Evolutionary conservation across 2,888 invertebrate genomes (phyloP), one percentile per base, ranked within the genome.

Genomic region (Ctena decussata): DNA sequence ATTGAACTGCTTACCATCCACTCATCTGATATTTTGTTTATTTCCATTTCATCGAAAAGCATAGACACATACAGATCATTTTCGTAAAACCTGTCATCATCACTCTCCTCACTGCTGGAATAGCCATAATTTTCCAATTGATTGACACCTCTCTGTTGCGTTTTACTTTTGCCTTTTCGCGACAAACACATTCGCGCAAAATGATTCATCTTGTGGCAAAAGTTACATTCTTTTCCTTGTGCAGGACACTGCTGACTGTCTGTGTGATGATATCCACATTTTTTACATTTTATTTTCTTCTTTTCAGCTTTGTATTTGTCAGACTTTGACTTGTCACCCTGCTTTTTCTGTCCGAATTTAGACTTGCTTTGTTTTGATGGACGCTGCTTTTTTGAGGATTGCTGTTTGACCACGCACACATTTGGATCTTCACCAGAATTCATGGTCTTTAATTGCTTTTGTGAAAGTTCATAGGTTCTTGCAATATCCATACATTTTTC

Each of bases 381-480:
- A n/a, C n/a, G n/a, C n/a, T n/a, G n/a, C n/a, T n/a, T n/a, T n/a
- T n/a, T n/a, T n/a, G n/a, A n/a, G n/a, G n/a, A n/a, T n/a, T n/a
- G n/a, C n/a, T n/a, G n/a, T n/a, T n/a, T 60, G 8, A 60, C 60
- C 60, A n/a, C 60, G n/a, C n/a, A 27, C 12, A 60, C 30, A 12
- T 60, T 60, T n/a, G n/a, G 60, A 30, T 60, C 60, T n/a, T 60
- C 60, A 60, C 60, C 60, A 12, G 60, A n/a, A n/a, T n/a, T 60
- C 60, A 60, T 60, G 8, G 60, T 12, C 30, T 60, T n/a, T 8
- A 60, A n/a, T n/a, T 60, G 60, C 30, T 60, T 60, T 60, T 60
- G n/a, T 11, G 60, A 60, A 8, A 27, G 30, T 11, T 60, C 60
- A 60, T 60, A n/a, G 11, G 60, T 60, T n/a, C 60, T n/a, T n/a